Conservation (phyloP, 2,797 vertebrate species). For the Urosaurus nigricauda region DNA sequence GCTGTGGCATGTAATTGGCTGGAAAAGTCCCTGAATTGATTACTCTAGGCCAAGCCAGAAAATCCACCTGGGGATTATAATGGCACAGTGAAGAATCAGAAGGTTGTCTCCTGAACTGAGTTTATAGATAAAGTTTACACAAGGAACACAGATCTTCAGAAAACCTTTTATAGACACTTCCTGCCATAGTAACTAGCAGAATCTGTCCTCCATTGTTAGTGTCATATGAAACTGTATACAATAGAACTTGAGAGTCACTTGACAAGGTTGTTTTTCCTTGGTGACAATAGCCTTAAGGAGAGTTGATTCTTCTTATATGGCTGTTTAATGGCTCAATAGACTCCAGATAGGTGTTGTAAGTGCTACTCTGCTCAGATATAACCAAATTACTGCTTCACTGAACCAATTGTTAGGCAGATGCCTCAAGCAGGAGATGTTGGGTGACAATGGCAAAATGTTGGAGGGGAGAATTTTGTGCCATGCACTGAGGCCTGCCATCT, state of each 20-base stretch:
- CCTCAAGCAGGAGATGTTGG: too few relatives aligned
- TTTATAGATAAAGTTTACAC: not conserved
- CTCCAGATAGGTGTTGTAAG: too few relatives aligned
- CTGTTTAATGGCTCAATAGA: not conserved
- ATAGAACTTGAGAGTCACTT: too few relatives aligned
- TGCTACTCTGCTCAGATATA: not conserved
- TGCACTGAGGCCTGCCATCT: too few relatives aligned
- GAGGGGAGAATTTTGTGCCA: too few relatives aligned
- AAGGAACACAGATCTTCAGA: not conserved
- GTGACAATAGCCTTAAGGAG: not conserved
- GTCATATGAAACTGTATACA: not conserved
- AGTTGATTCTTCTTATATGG: not conserved
- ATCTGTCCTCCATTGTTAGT: not conserved
- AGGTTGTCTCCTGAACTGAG: not conserved
- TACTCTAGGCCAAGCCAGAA: not conserved
- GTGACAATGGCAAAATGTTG: too few relatives aligned
- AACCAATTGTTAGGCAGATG: too few relatives aligned
- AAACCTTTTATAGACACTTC: not conserved
- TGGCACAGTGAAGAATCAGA: not conserved
- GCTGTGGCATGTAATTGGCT: not conserved
- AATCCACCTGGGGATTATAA: not conserved
- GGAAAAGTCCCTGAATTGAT: conserved; percentile 6
- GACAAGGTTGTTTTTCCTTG: too few relatives aligned
- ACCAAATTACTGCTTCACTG: not conserved
- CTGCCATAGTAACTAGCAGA: not conserved